Percentiles rank a stretch among this genome's conserved stretches.
These are phyloP conservation scores for Bovichtus diacanthus DNA, from an alignment of 2,797 vertebrate species.

Conservation along the genomic window DNA sequence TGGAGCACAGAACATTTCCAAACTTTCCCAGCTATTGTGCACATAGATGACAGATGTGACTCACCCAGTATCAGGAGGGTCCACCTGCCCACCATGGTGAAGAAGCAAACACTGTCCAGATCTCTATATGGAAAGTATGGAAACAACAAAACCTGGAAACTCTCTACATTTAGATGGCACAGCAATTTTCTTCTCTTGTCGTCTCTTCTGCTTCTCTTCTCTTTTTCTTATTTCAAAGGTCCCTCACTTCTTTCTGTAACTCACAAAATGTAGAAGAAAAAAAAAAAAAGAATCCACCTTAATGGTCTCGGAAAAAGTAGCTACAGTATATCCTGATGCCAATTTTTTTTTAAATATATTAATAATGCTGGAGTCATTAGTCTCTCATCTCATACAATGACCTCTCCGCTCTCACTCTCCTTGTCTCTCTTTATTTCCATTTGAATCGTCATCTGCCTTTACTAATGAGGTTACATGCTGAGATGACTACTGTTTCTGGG, in stretches of 20 bases:
- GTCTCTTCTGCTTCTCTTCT: background rate
- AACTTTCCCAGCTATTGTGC: background rate
- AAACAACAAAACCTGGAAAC: slow-evolving; percentile 7
- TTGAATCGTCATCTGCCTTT: slow-evolving; percentile 24
- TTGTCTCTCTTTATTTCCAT: background rate
- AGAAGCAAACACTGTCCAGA: slow-evolving; percentile 20
- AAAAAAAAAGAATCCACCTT: background rate
- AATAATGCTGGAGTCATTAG: background rate
- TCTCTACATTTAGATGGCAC: background rate
- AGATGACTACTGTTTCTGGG: slow-evolving; percentile 21
- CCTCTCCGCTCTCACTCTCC: background rate
- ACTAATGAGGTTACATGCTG: slow-evolving; percentile 20
- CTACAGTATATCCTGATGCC: background rate
- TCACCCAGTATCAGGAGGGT: slow-evolving; percentile 73
- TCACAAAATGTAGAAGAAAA: background rate
- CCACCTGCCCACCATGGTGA: slow-evolving; percentile 61
- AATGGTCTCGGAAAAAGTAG: background rate
- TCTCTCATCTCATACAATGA: background rate
- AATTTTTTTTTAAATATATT: no score
- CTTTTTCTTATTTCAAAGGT: slow-evolving; percentile 3
- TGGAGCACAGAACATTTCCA: background rate
- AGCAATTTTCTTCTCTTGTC: background rate
- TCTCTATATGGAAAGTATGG: slow-evolving; percentile 3
- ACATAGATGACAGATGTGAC: slow-evolving; percentile 60
- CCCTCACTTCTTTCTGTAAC: background rate